A percentile compares a stretch with the other conserved stretches of the same genome.
These are phyloP conservation scores for Danaus melanippus DNA, from an alignment of 1,140 invertebrate species.

Conservation along the genomic window DNA sequence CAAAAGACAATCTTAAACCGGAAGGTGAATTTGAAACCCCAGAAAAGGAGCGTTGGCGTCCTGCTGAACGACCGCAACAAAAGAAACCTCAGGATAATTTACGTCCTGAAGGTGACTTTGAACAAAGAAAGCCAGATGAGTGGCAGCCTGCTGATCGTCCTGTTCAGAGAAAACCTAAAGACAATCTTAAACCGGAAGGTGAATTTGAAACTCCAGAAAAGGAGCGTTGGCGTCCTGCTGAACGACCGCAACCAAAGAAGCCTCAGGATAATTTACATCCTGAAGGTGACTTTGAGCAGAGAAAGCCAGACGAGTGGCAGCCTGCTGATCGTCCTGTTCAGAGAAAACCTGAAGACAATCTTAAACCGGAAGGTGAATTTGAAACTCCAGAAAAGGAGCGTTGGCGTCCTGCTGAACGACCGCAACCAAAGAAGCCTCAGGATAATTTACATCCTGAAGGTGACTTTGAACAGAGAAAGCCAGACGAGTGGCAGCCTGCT, in stretches of 20 bases:
- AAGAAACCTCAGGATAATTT: slow-evolving; percentile 73
- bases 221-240: slow-evolving; percentile 66
- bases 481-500: slow-evolving; percentile 20
- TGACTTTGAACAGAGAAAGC: slow-evolving; percentile 31
- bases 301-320: slow-evolving; percentile 33
- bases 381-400: slow-evolving; percentile 3
- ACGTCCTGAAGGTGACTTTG: slow-evolving; percentile 71
- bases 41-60: slow-evolving; percentile 49
- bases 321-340: slow-evolving; percentile 56
- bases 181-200: slow-evolving; percentile 76
- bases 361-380: slow-evolving; percentile 73
- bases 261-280: slow-evolving; percentile 74
- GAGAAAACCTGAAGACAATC: slow-evolving; percentile 72
- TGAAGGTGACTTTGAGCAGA: slow-evolving; percentile 76
- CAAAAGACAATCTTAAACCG: slow-evolving; percentile 74
- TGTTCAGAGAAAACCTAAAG: slow-evolving; percentile 62
- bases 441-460: slow-evolving; percentile 19
- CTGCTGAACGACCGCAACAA: slow-evolving; percentile 73
- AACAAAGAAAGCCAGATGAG: slow-evolving; percentile 49
- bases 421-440: slow-evolving; percentile 3
- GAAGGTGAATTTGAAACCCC: slow-evolving; percentile 76
- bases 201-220: slow-evolving; percentile 53
- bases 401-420: slow-evolving; percentile 17
- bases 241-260: slow-evolving; percentile 63
- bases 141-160: slow-evolving; percentile 72